A percentile compares a stretch with the other conserved stretches of the same genome.
Evolutionary conservation across 2,888 invertebrate species (phyloP).

Genomic region (Embidobia sp.): DNA sequence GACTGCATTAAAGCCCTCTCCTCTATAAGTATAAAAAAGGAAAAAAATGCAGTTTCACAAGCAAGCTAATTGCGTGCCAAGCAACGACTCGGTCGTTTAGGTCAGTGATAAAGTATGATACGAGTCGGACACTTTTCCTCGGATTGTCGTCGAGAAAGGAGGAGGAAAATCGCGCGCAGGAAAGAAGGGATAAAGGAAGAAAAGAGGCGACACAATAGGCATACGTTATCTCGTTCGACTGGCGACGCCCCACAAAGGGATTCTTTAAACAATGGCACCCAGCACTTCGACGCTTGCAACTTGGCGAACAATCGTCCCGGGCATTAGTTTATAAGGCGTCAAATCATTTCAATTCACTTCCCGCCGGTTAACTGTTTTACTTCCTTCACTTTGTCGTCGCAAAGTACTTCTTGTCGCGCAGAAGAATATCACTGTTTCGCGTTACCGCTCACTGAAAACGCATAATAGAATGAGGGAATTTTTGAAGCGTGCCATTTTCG

Average conservation of each 20-base stretch:
- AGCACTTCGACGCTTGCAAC: neutral
- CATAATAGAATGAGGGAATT: too few relatives aligned
- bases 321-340: slow-evolving; percentile 28
- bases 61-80: slow-evolving; percentile 8
- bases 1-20: too few relatives aligned
- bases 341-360: slow-evolving; percentile 31
- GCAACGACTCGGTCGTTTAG: neutral
- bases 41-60: slow-evolving; percentile 1
- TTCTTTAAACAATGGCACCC: slow-evolving; percentile 47
- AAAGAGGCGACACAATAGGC: slow-evolving; percentile 20
- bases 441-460: too few relatives aligned
- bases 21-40: too few relatives aligned
- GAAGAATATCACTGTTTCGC: slow-evolving; percentile 5
- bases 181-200: neutral
- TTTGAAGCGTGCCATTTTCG: too few relatives aligned
- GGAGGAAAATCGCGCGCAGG: neutral
- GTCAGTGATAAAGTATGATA: slow-evolving; percentile 31
- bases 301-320: slow-evolving; percentile 35
- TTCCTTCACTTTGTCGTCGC: slow-evolving; percentile 8
- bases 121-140: slow-evolving; percentile 30
- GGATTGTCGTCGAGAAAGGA: neutral
- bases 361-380: slow-evolving; percentile 14
- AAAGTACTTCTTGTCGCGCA: neutral
- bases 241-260: slow-evolving; percentile 40
- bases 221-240: slow-evolving; percentile 53